These are phyloP conservation scores for Takifugu bimaculatus DNA, from an alignment of 2,113 vertebrate species.

Conservation along the genomic window DNA sequence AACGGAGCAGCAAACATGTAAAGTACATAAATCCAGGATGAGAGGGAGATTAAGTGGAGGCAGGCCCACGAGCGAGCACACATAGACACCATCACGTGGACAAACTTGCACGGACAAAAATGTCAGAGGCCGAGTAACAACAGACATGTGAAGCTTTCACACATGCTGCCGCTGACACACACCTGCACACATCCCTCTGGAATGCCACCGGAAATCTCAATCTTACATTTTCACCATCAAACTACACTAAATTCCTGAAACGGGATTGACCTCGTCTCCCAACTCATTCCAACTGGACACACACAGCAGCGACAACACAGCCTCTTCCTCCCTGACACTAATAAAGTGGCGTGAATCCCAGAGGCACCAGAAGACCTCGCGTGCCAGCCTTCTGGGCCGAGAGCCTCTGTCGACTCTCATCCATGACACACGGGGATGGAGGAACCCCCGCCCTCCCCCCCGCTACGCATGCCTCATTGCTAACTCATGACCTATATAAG, in stretches of 20 bases:
- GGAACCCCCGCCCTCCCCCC: conserved; percentile 30
- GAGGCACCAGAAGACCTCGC: conserved; percentile 26
- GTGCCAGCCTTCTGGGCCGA: conserved; percentile 37
- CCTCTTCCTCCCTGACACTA: conserved; percentile 1
- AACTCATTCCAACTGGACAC: neutral
- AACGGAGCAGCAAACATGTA: conserved; percentile 16
- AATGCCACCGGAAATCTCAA: neutral
- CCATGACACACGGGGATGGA: conserved; percentile 24
- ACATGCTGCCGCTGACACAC: conserved; percentile 6
- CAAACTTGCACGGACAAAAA: conserved; percentile 1
- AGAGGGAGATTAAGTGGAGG: conserved; percentile 38
- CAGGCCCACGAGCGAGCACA: conserved; percentile 15
- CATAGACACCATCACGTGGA: conserved; percentile 4
- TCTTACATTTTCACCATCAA: neutral
- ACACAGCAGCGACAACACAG: neutral
- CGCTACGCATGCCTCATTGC: conserved; percentile 20
- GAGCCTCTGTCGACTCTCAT: conserved; percentile 28
- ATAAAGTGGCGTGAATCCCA: conserved; percentile 6
- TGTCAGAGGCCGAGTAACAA: conserved; percentile 2
- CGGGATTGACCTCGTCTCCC: no score
- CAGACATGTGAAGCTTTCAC: conserved; percentile 20
- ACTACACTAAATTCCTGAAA: neutral
- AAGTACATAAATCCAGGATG: conserved; percentile 39
- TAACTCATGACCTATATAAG: conserved; percentile 53
- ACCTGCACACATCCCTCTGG: neutral